Conservation (phyloP, 2,113 vertebrate species). For the Bubalus kerabau region DNA sequence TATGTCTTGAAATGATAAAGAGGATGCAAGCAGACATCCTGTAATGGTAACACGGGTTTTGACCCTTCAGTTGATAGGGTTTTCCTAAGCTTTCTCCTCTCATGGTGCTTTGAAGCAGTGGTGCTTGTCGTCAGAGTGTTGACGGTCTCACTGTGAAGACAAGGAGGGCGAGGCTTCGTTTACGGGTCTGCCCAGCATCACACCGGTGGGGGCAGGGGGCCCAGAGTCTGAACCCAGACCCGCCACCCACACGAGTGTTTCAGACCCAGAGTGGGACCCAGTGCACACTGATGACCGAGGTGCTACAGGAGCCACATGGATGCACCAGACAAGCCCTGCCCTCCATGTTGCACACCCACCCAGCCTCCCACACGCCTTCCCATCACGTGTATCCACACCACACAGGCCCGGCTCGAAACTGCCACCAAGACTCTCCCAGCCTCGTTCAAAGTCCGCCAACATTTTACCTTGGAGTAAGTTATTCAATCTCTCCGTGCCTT, state of each 20-base stretch:
- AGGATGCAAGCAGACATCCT: background rate
- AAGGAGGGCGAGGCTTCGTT: background rate
- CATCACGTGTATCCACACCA: background rate
- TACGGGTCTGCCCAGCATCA: background rate
- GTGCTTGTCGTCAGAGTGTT: background rate
- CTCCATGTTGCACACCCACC: accelerated
- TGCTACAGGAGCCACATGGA: accelerated
- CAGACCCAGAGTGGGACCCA: background rate
- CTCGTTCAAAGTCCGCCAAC: background rate
- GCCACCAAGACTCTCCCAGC: background rate
- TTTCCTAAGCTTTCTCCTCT: background rate
- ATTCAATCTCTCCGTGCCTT: background rate
- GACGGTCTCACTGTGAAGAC: background rate
- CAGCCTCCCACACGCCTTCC: background rate
- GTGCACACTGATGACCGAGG: background rate
- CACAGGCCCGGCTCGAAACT: background rate
- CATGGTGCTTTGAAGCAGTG: background rate
- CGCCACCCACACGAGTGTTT: too few species aligned
- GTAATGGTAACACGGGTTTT: background rate
- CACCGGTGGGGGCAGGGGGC: background rate
- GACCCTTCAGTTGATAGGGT: background rate
- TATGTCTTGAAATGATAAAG: background rate
- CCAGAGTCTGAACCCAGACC: background rate
- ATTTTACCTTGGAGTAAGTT: background rate
- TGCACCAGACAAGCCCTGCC: background rate